A percentile compares a stretch with the other conserved stretches of the same genome.
Evolutionary conservation across 2,797 vertebrate species (phyloP).

Genomic region (Halcyon chelicuti): DNA sequence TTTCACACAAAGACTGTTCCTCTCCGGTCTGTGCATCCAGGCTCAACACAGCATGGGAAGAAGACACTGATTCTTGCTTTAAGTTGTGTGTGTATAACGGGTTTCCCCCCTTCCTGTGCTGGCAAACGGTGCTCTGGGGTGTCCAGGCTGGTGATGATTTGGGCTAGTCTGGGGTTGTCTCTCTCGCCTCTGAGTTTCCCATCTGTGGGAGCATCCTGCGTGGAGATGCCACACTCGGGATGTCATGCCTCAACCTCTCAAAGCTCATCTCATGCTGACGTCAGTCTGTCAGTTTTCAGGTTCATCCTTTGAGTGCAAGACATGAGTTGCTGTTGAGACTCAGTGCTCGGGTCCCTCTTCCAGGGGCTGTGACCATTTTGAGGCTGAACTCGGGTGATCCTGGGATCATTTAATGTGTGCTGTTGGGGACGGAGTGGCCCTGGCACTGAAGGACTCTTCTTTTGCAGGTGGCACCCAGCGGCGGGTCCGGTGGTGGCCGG

Average conservation of each 20-base stretch:
- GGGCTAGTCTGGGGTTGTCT: neutral
- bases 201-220: neutral
- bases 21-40: neutral
- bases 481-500: slow-evolving; percentile 78
- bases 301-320: neutral
- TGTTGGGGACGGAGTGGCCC: neutral
- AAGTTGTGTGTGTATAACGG: accelerated
- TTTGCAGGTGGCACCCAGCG: slow-evolving; percentile 87
- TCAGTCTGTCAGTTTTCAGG: neutral
- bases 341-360: neutral
- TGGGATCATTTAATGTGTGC: neutral
- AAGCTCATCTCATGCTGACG: neutral
- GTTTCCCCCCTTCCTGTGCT: neutral
- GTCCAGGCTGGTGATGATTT: neutral
- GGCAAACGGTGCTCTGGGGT: neutral
- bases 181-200: neutral
- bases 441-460: neutral
- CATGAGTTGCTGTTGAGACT: neutral
- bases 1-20: neutral
- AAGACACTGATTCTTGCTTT: neutral
- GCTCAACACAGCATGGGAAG: neutral
- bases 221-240: neutral
- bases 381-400: neutral
- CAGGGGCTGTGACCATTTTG: neutral
- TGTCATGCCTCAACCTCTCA: neutral